Evolutionary conservation across 2,888 invertebrate species (phyloP), one percentile per base, ranked within the genome.

Genomic region (Andrena haemorrhoa): DNA sequence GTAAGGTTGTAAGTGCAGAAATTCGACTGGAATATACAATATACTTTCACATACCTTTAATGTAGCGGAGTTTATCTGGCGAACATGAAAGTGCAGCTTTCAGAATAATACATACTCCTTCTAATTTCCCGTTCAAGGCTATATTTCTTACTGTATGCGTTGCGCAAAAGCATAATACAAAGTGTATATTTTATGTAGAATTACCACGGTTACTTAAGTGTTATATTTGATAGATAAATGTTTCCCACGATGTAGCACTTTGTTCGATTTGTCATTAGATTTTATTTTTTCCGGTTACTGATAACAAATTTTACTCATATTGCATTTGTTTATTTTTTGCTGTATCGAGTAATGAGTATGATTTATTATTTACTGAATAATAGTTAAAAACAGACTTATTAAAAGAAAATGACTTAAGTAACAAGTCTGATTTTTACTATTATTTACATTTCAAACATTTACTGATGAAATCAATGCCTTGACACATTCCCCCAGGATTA

Each of bases 401-500:
- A 41, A 12, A 41, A 41, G 12, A 41, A 41, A 41, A 41, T 41
- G 0, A 41, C 41, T 41, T 12, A 41, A 41, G 53, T 26, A 16
- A 56, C 8, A 35, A 53, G 8, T 8, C 33, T 12, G 7, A 33
- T 29, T 0, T 4, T 33, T 7, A 8, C 29, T 20, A 75, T 65
- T 29, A 29, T 51, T 70, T 60, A 65, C 12, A 23, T 60, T 65
- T 26, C 4, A 65, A 60, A 58, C 23, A 16, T 26, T 20, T 64
- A 69, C 31, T 16, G 41, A 16, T 31, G 70, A 41, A 71, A 70
- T 20, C 33, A 26, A 61, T 49, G 66, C 80, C 66, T 80, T 78
- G 78, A 72, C 78, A 78, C 29, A 47, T 63, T 63, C 68, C 41
- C 79, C 63, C 31, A 26, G 41, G 53, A 47, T 68, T 10, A 49